Evolutionary conservation across 2,888 invertebrate genomes (phyloP), one percentile per base, ranked within the genome.

Genomic region (Mellilla xanthometata): DNA sequence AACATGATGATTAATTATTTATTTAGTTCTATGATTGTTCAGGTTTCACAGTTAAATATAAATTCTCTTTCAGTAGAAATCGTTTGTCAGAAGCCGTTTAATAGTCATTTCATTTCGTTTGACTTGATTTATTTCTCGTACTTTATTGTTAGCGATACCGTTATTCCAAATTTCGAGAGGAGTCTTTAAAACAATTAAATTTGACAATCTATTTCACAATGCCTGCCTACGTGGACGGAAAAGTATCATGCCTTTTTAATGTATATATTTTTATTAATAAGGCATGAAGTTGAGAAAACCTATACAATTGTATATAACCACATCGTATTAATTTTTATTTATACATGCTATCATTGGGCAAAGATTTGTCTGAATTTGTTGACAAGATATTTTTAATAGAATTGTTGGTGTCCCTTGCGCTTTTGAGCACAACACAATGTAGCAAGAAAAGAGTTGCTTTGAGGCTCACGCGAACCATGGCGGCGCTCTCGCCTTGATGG

Each of bases 401-500:
- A n/a, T n/a, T n/a, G 12, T 33, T 54, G 33, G 49, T 62, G 58
- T 69, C 60, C 66, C 68, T 76, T 81, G 77, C 69, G 69, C 76
- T 79, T 81, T 81, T 81, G 72, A 77, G 71, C 58, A 61, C 56
- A 54, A 71, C 67, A 78, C 66, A 77, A 73, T 75, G 68, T 69
- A 71, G 68, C 58, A 73, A 70, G 72, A 62, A 68, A 72, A 70
- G 67, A 65, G 67, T 71, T 76, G 72, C 76, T 83, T 81, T 80
- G 81, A 76, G 66, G 76, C 74, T 73, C 74, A 80, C 73, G 76
- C 75, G 74, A 70, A 56, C 61, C 71, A 58, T 57, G 68, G 71
- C 56, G 56, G 64, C 66, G 57, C 58, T 66, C 85, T 83, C 65
- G 68, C 65, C 84, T 85, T 61, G 71, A 88, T 82, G 81, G 72